A percentile compares a stretch with the other conserved stretches of the same genome.
These are phyloP conservation scores for Homalodisca vitripennis DNA, from an alignment of 1,140 invertebrate species.

Conservation along the genomic window DNA sequence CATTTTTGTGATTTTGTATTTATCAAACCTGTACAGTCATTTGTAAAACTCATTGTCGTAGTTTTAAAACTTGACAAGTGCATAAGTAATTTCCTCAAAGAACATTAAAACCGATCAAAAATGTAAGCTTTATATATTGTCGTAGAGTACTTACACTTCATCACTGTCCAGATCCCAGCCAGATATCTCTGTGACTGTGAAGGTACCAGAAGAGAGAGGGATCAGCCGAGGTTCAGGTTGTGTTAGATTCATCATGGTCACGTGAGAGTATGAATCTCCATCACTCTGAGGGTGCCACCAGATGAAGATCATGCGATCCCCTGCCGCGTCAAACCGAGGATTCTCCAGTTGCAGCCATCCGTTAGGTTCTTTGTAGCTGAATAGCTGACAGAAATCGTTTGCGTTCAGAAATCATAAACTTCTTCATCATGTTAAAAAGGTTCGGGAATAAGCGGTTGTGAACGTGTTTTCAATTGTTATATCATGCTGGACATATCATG, in stretches of 20 bases:
- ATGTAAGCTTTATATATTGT: neutral
- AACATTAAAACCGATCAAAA: neutral
- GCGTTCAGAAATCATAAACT: too few species aligned
- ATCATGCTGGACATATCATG: too few species aligned
- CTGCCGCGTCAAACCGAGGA: constrained; percentile 57
- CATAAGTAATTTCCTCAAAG: neutral
- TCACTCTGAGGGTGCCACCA: constrained; percentile 58
- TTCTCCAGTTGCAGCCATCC: constrained; percentile 75
- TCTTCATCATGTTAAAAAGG: too few species aligned
- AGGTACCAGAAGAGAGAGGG: constrained; percentile 68
- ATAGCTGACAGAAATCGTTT: too few species aligned
- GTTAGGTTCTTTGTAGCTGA: constrained; percentile 49
- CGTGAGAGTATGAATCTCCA: constrained; percentile 59
- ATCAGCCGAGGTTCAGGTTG: constrained; percentile 37
- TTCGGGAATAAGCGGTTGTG: too few species aligned
- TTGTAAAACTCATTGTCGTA: too few species aligned
- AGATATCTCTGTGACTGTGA: constrained; percentile 76
- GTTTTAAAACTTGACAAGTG: too few species aligned
- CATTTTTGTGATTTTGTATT: too few species aligned
- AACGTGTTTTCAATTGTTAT: too few species aligned
- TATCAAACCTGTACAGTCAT: too few species aligned
- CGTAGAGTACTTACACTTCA: constrained; percentile 66
- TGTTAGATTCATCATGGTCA: constrained; percentile 56
- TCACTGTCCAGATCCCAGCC: constrained; percentile 69
- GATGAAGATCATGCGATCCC: constrained; percentile 56